Conservation (phyloP, 1,140 invertebrate genomes). For the Aphis craccivora region DNA sequence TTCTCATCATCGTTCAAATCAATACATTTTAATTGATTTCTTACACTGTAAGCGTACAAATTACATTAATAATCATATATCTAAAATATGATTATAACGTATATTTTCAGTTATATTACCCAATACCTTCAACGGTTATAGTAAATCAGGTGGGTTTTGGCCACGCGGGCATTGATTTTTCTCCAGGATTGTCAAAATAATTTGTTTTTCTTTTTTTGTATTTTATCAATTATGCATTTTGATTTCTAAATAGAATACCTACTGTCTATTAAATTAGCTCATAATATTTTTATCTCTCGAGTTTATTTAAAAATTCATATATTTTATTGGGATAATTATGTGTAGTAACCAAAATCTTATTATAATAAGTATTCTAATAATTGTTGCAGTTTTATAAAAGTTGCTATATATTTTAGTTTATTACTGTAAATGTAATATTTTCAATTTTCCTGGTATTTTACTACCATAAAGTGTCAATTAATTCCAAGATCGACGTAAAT, state of each 20-base stretch:
- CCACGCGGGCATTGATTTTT: too few relatives aligned
- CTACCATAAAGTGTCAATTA: neutral
- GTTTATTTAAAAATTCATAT: neutral
- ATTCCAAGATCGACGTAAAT: neutral
- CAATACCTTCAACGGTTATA: neutral
- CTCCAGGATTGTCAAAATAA: neutral
- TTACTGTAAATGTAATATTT: neutral
- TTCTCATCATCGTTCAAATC: neutral
- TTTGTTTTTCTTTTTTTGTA: neutral
- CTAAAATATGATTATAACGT: neutral
- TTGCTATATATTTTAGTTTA: neutral
- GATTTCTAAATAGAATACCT: neutral
- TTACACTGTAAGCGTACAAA: neutral
- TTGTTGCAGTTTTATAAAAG: neutral
- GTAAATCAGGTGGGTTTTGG: neutral
- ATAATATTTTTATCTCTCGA: neutral
- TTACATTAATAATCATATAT: neutral
- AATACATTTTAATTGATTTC: slow-evolving; percentile 21
- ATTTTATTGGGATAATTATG: neutral
- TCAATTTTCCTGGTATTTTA: neutral
- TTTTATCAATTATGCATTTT: neutral
- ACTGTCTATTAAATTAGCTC: neutral
- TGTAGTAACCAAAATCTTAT: neutral
- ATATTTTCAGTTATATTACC: neutral
- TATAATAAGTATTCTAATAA: neutral